Evolutionary conservation across 2,113 vertebrate genomes (phyloP).

Genomic region (Protobothrops mucrosquamatus): DNA sequence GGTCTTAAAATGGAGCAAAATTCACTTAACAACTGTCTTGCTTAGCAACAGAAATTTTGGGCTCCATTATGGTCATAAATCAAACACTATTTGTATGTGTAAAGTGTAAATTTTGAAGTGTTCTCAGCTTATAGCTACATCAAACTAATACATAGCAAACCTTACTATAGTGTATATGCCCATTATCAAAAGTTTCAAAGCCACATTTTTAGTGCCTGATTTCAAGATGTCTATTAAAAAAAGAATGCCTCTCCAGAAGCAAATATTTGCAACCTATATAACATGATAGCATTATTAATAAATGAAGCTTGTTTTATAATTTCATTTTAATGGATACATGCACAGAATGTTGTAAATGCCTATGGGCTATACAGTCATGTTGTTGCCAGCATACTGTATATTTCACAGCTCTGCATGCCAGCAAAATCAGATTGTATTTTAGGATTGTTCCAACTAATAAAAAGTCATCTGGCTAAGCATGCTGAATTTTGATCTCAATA

Average conservation of each 20-base stretch:
- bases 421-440: neutral
- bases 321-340: neutral
- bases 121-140: no score
- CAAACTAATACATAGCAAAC: neutral
- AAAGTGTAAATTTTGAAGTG: neutral
- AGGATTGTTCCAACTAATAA: conserved; percentile 7
- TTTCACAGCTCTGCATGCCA: neutral
- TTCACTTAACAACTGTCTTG: no score
- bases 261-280: neutral
- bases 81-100: neutral
- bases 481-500: conserved; percentile 26
- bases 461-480: neutral
- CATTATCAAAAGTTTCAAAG: neutral
- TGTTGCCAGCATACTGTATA: neutral
- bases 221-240: neutral
- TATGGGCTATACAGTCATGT: neutral
- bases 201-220: no score
- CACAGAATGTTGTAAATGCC: no score
- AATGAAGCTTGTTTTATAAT: neutral
- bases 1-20: no score
- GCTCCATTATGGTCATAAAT: no score
- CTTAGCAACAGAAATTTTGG: no score
- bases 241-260: neutral
- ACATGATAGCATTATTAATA: neutral
- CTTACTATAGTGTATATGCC: neutral